phyloP scores from a whole-genome alignment of 2,888 invertebrate species.

The Stegana nigrithorax region DNA sequence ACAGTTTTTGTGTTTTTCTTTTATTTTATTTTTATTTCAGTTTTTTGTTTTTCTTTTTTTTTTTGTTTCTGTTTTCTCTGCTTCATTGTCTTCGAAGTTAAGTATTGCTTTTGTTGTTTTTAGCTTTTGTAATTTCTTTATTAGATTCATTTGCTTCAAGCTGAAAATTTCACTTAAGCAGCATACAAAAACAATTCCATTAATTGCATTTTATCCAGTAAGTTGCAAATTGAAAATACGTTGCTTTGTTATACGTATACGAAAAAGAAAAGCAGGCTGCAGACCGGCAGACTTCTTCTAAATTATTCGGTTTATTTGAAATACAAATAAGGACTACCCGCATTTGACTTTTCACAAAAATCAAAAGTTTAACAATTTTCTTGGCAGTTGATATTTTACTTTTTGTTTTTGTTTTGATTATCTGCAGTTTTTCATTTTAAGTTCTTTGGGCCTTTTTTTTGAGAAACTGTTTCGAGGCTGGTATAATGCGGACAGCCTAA shows the following conservation, averaged over 20 bases:
- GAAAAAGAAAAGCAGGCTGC: background rate
- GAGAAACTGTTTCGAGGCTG: too few species aligned
- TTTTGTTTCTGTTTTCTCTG: background rate
- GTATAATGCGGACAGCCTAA: too few species aligned
- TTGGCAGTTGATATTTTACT: too few species aligned
- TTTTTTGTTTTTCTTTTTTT: background rate
- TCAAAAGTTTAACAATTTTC: too few species aligned
- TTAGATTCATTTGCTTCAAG: constrained; percentile 27
- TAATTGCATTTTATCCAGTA: constrained; percentile 34
- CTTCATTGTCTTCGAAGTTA: background rate
- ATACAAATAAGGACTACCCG: too few species aligned
- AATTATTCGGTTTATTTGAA: too few species aligned
- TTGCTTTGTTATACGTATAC: background rate
- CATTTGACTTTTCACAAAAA: too few species aligned
- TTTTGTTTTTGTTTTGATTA: too few species aligned
- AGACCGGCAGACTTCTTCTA: too few species aligned
- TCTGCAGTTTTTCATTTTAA: too few species aligned
- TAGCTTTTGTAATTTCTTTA: constrained; percentile 2
- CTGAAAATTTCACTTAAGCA: constrained; percentile 32
- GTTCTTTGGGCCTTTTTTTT: too few species aligned
- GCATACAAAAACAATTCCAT: constrained; percentile 47
- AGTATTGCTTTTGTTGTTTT: background rate
- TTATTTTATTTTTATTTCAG: background rate
- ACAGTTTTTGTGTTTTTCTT: background rate
- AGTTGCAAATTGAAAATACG: background rate